A percentile compares a stretch with the other conserved stretches of the same genome.
Conservation (phyloP, 2,113 vertebrate species). For the Macrotus californicus region DNA sequence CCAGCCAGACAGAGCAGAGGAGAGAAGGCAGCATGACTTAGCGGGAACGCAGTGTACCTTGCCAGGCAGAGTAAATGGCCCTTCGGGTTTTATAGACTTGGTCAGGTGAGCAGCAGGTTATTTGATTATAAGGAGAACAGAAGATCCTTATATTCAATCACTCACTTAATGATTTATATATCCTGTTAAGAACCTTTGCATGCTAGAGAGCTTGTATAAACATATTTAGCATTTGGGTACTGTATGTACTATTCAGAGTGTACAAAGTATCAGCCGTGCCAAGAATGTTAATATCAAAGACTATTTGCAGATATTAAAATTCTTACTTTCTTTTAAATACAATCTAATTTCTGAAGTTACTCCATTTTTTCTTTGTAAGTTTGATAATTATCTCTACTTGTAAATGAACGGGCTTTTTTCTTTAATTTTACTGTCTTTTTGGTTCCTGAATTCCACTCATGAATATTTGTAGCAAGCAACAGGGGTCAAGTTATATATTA, state of each 20-base stretch:
- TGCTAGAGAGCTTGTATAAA: background rate
- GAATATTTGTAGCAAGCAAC: conserved; percentile 9
- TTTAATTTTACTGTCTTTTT: conserved; percentile 33
- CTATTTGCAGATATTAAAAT: background rate
- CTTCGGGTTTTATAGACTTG: background rate
- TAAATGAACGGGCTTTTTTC: background rate
- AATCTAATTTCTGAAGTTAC: background rate
- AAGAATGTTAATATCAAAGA: background rate
- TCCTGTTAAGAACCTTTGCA: background rate
- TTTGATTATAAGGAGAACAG: background rate
- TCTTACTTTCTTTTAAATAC: background rate
- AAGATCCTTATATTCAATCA: background rate
- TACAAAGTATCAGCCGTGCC: background rate
- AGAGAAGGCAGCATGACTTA: background rate
- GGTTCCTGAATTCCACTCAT: conserved; percentile 22
- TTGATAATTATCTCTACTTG: conserved; percentile 28
- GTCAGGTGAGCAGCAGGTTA: background rate
- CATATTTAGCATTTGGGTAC: background rate
- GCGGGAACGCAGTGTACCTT: background rate
- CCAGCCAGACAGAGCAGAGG: background rate
- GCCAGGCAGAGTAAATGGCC: background rate
- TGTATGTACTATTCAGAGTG: background rate
- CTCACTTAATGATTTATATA: background rate
- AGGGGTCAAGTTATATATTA: background rate
- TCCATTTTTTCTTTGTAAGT: background rate